A percentile compares a stretch with the other conserved stretches of the same genome.
Evolutionary conservation across 1,140 invertebrate species (phyloP).

Genomic region (Trinorchestia longiramus): DNA sequence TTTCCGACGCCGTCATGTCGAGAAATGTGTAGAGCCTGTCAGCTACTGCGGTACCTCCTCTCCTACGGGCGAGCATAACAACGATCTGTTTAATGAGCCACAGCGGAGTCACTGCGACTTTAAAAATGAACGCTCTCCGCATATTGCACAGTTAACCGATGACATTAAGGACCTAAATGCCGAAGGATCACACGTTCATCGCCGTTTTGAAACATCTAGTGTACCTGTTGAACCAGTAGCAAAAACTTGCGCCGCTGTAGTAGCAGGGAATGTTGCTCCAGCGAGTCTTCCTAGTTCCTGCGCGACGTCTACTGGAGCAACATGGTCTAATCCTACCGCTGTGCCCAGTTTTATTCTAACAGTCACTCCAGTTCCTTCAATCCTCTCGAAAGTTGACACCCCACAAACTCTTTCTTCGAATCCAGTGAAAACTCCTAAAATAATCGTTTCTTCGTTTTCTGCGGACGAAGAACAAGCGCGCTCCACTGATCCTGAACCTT

Average conservation of each 20-base stretch:
- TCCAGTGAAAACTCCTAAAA: neutral
- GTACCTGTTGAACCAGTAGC: neutral
- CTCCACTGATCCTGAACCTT: neutral
- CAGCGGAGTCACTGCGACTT: neutral
- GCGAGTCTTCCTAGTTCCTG: neutral
- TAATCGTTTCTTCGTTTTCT: neutral
- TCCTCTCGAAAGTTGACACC: neutral
- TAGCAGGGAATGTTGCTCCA: neutral
- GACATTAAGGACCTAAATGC: neutral
- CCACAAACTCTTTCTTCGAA: neutral
- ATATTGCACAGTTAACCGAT: neutral
- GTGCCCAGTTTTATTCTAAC: neutral
- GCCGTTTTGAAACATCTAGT: neutral
- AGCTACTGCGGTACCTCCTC: neutral
- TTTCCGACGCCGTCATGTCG: neutral
- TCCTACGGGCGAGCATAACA: neutral
- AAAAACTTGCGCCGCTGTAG: slow-evolving; percentile 35
- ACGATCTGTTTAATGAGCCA: neutral
- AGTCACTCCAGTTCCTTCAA: neutral
- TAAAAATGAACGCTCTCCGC: neutral
- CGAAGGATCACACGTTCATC: neutral
- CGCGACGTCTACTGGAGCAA: neutral
- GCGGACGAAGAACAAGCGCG: neutral
- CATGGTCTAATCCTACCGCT: neutral
- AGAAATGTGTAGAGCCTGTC: neutral